Evolutionary conservation across 1,140 invertebrate species (phyloP), one percentile per base, ranked within the genome.

Genomic region (Alviniconcha marisindica): DNA sequence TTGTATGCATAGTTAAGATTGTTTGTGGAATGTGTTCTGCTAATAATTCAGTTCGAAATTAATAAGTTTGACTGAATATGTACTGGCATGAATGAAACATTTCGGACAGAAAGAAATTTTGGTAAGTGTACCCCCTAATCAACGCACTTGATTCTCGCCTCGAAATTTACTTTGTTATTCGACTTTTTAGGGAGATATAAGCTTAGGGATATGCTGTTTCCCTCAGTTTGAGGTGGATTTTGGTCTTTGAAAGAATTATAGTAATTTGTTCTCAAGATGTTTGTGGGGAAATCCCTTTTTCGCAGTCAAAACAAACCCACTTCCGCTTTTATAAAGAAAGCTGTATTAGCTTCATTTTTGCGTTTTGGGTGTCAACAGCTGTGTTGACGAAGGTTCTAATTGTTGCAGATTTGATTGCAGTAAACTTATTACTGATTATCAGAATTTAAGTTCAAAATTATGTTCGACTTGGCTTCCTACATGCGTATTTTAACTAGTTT

Each of bases 231-330:
- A n/a, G n/a, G n/a, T n/a, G n/a, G n/a, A n/a, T n/a, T n/a, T n/a
- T n/a, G n/a, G n/a, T n/a, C n/a, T n/a, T n/a, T n/a, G n/a, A n/a
- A n/a, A n/a, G n/a, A n/a, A n/a, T n/a, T n/a, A n/a, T n/a, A n/a
- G n/a, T n/a, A n/a, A n/a, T n/a, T 42, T 44, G 42, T 76, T n/a
- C 14, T 40, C n/a, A 3, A 10, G 24, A 76, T 14, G 5, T 40
- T 76, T 76, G 24, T 42, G 38, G 38, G n/a, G 28, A 44, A 48
- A 71, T 36, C 42, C 38, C 73, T 38, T 28, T 40, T 76, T 44
- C 44, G 14, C 31, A 24, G n/a, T 44, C 38, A 76, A 76, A 76
- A 76, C 73, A 76, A 76, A 76, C 73, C 73, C 38, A 76, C 73
- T 76, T 76, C 73, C 73, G 73, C 33, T 66, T 78, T 60, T 42